A percentile compares a stretch with the other conserved stretches of the same genome.
Evolutionary conservation across 2,113 vertebrate genomes (phyloP).

Genomic region (Damaliscus lunatus): DNA sequence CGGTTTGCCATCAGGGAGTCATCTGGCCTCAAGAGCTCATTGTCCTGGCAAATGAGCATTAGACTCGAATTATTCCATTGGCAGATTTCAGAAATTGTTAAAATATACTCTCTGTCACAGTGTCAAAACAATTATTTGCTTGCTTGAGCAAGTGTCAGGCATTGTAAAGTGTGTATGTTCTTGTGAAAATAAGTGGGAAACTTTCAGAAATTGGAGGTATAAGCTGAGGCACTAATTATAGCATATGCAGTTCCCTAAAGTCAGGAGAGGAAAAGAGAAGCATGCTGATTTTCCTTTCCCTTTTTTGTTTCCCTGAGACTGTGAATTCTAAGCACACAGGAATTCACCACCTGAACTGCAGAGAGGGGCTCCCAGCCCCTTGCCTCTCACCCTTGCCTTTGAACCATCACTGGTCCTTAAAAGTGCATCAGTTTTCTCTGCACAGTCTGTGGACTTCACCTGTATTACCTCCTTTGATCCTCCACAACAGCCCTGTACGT

Average conservation of each 20-base stretch:
- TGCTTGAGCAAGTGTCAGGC: conserved; percentile 65
- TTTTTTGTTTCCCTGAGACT: neutral
- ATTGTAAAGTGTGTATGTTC: conserved; percentile 37
- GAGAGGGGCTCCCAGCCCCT: neutral
- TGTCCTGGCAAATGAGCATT: conserved; percentile 65
- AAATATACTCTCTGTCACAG: conserved; percentile 57
- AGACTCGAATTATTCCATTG: conserved; percentile 65
- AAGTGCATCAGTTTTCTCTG: neutral
- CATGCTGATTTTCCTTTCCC: conserved; percentile 53
- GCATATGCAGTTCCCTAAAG: neutral
- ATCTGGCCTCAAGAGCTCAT: conserved; percentile 42
- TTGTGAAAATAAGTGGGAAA: conserved; percentile 66
- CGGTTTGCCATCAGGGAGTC: conserved; percentile 22
- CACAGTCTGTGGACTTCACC: neutral
- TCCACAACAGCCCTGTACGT: neutral
- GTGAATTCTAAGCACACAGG: neutral
- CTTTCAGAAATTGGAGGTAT: conserved; percentile 61
- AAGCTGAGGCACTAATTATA: conserved; percentile 69
- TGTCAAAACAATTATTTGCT: conserved; percentile 77
- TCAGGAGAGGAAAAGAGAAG: conserved; percentile 24
- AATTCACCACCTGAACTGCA: neutral
- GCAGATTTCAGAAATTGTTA: conserved; percentile 51
- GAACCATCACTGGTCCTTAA: neutral
- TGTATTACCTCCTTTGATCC: neutral
- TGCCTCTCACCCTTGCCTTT: neutral